Evolutionary conservation across 2,797 vertebrate species (phyloP).

Genomic region (Sarcophilus harrisii): DNA sequence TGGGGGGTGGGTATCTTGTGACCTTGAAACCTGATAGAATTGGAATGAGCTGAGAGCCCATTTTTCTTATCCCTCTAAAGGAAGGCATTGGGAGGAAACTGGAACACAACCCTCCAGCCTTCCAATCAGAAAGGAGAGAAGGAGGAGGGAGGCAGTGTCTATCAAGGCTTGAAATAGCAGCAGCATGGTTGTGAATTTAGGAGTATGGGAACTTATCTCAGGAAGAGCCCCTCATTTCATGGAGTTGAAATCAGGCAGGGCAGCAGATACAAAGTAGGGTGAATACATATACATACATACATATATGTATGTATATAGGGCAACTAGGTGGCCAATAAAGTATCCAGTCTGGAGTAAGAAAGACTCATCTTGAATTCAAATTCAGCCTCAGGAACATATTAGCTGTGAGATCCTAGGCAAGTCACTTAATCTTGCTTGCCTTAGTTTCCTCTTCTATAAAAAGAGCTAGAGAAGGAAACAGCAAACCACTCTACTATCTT

Average conservation of each 20-base stretch:
- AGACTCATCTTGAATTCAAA: background rate
- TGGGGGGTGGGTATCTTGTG: background rate
- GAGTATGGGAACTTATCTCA: background rate
- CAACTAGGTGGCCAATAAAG: background rate
- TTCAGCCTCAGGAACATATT: background rate
- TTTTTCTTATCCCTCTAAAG: background rate
- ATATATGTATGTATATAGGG: background rate
- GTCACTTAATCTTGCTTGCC: background rate
- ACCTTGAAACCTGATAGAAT: background rate
- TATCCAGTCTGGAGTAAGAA: background rate
- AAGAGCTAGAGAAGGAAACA: background rate
- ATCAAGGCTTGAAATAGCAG: background rate
- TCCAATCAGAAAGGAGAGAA: background rate
- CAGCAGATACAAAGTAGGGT: background rate
- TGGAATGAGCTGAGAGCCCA: background rate
- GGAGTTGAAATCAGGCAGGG: background rate
- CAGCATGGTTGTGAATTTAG: background rate
- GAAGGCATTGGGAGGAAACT: background rate
- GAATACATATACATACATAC: background rate
- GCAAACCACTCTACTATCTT: background rate
- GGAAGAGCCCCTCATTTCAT: background rate
- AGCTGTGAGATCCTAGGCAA: background rate
- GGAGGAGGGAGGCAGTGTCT: background rate
- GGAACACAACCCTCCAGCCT: background rate
- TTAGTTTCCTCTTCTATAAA: background rate